Evolutionary conservation across 2,113 vertebrate genomes (phyloP).

Genomic region (Bettongia penicillata): DNA sequence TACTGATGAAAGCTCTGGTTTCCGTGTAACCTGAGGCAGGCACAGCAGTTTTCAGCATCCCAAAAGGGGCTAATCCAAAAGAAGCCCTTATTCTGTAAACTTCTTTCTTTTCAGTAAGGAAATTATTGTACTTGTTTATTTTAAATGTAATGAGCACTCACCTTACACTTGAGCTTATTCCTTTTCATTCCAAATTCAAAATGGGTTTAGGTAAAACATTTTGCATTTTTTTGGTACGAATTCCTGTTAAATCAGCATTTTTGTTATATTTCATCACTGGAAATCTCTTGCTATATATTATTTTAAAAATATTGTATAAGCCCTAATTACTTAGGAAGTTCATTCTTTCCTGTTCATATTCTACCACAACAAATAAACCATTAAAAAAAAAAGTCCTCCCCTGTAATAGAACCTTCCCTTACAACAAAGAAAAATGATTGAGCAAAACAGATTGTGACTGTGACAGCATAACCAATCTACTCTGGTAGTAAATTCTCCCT

Average conservation of each 20-base stretch:
- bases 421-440: not conserved
- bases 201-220: not conserved
- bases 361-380: not conserved
- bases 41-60: not conserved
- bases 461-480: not conserved
- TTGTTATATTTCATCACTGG: not conserved
- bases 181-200: not conserved
- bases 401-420: not conserved
- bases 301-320: not conserved
- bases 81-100: not conserved
- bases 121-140: not conserved
- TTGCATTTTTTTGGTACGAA: not conserved
- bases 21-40: not conserved
- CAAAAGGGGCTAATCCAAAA: not conserved
- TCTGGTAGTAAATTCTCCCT: not conserved
- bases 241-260: not conserved
- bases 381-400: not conserved
- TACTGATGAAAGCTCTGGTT: not conserved
- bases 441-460: not conserved
- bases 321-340: not conserved
- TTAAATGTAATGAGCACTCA: not conserved
- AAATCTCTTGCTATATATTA: not conserved
- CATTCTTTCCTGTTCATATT: not conserved
- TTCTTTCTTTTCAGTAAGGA: not conserved
- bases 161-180: not conserved